phyloP scores from a whole-genome alignment of 2,888 invertebrate species.

The Athrips mouffetella region DNA sequence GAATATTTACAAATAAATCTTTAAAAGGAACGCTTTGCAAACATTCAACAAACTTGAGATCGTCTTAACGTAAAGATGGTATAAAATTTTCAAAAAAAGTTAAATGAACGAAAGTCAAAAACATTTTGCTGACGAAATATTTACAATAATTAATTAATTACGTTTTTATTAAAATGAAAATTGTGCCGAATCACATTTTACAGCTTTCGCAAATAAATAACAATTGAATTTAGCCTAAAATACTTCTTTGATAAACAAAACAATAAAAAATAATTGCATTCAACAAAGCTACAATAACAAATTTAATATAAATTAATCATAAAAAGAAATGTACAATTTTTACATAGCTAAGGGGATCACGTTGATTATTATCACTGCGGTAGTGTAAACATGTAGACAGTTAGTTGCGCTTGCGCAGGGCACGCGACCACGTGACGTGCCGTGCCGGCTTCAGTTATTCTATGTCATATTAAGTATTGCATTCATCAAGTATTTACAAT shows the following conservation, averaged over 20 bases:
- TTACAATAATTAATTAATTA: constrained; percentile 55
- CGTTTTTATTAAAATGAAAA: constrained; percentile 52
- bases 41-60: constrained; percentile 79
- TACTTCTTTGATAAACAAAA: constrained; percentile 77
- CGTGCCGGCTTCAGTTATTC: constrained; percentile 2
- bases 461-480: constrained; percentile 26
- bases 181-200: constrained; percentile 70
- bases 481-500: constrained; percentile 46
- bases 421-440: not conserved
- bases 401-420: constrained; percentile 35
- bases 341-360: constrained; percentile 74
- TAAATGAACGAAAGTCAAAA: constrained; percentile 66
- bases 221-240: constrained; percentile 77
- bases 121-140: constrained; percentile 60
- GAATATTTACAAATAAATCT: constrained; percentile 77
- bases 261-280: constrained; percentile 78
- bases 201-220: constrained; percentile 76
- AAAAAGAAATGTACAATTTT: constrained; percentile 75
- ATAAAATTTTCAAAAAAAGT: constrained; percentile 68
- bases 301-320: constrained; percentile 77
- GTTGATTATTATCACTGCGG: constrained; percentile 65
- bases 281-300: constrained; percentile 78
- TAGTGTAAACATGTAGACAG: constrained; percentile 47
- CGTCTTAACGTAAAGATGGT: constrained; percentile 78
- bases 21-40: constrained; percentile 78